Conservation (phyloP, 2,797 vertebrate species). For the Pyrocephalus nanus region DNA sequence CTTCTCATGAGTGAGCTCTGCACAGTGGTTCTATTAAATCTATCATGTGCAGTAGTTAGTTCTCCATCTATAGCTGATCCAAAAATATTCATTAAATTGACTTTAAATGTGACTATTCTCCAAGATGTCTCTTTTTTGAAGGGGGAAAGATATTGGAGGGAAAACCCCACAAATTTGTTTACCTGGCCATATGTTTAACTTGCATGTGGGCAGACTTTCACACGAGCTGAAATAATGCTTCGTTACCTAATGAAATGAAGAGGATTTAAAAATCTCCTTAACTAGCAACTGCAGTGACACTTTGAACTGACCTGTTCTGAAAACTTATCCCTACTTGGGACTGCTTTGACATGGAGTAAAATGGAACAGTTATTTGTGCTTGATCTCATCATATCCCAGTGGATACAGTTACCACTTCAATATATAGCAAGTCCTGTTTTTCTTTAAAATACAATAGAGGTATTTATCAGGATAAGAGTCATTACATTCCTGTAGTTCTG, state of each 20-base stretch:
- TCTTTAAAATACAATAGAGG: background rate
- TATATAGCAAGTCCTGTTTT: background rate
- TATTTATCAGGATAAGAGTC: background rate
- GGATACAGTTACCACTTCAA: background rate
- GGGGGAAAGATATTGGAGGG: background rate
- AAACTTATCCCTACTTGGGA: background rate
- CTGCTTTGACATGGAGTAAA: background rate
- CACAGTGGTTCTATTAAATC: background rate
- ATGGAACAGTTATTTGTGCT: background rate
- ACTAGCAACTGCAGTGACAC: background rate
- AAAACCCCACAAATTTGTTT: background rate
- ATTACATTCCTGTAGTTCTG: conserved; percentile 3
- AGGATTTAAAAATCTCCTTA: background rate
- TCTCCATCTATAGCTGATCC: background rate
- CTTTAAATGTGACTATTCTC: background rate
- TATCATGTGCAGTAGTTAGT: background rate
- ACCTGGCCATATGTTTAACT: background rate
- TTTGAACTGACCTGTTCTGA: background rate
- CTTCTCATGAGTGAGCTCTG: background rate
- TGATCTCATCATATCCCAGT: background rate
- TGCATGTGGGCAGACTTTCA: background rate
- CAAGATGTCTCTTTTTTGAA: background rate
- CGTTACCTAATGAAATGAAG: background rate
- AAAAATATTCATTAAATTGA: background rate
- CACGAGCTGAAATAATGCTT: background rate